Percentiles rank a stretch among this genome's conserved stretches.
Conservation (phyloP, 1,140 invertebrate species). For the Sycophila sp. region DNA sequence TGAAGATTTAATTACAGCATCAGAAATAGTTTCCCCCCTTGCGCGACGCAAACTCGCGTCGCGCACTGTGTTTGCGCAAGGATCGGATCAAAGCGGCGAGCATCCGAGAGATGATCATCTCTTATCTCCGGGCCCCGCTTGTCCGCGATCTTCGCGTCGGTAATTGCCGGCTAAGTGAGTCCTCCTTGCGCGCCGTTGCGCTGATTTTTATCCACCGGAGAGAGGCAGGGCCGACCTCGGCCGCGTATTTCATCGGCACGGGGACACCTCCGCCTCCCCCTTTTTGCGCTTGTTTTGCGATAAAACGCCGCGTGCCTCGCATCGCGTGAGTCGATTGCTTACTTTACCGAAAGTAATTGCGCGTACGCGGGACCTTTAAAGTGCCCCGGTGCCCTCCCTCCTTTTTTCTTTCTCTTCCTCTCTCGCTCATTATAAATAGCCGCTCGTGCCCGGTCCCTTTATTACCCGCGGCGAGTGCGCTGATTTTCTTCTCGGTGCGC, state of each 20-base stretch:
- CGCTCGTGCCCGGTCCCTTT: too few species aligned
- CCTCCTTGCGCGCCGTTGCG: slow-evolving; percentile 20
- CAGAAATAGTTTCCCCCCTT: too few species aligned
- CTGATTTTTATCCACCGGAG: slow-evolving; percentile 3
- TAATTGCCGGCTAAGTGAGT: slow-evolving; percentile 15
- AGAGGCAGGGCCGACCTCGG: too few species aligned
- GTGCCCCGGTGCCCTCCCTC: neutral
- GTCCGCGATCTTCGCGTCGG: neutral
- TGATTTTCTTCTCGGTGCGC: too few species aligned
- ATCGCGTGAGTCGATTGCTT: neutral
- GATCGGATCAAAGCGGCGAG: too few species aligned
- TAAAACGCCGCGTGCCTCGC: neutral
- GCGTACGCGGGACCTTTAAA: neutral
- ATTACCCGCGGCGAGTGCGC: too few species aligned
- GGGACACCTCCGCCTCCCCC: slow-evolving; percentile 9
- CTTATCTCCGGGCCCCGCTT: too few species aligned
- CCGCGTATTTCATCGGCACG: slow-evolving; percentile 43
- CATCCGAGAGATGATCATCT: too few species aligned
- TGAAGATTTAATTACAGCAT: too few species aligned
- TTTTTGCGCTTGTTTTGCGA: neutral
- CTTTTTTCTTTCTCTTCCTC: neutral
- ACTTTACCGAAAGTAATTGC: slow-evolving; percentile 13
- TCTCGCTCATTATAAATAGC: neutral
- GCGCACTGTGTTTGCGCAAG: too few species aligned
- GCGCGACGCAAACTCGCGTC: too few species aligned